phyloP scores from a whole-genome alignment of 2,888 invertebrate species.

The Conus canariensis region DNA sequence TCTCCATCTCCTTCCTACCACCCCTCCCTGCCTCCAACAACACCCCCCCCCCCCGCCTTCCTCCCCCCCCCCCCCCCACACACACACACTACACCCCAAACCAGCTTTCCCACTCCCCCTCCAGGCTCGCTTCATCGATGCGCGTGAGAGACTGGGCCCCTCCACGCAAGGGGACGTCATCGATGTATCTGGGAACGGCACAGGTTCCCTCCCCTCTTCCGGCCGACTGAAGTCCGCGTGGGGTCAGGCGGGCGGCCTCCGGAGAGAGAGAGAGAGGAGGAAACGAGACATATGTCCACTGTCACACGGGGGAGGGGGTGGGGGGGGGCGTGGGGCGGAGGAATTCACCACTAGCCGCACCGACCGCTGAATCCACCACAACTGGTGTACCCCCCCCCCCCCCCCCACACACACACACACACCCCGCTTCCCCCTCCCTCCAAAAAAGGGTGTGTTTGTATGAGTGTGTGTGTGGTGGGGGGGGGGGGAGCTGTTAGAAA shows the following conservation, averaged over 20 bases:
- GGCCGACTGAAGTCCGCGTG: not conserved
- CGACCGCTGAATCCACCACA: too few relatives aligned
- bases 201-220: not conserved
- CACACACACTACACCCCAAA: not conserved
- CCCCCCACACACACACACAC: too few relatives aligned
- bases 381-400: too few relatives aligned
- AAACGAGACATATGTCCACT: not conserved
- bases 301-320: too few relatives aligned
- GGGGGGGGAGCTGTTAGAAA: not conserved
- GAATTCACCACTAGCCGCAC: too few relatives aligned
- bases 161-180: not conserved
- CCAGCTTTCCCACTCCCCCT: not conserved
- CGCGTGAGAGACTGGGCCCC: not conserved
- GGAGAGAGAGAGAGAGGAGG: not conserved
- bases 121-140: not conserved
- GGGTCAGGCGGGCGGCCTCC: too few relatives aligned
- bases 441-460: too few relatives aligned
- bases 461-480: not conserved
- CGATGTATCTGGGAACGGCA: slow-evolving; percentile 35
- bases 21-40: not conserved
- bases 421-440: too few relatives aligned
- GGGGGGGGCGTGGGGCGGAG: too few relatives aligned
- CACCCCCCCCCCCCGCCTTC: not conserved
- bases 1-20: not conserved
- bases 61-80: not conserved